Conservation (phyloP, 2,888 invertebrate genomes). For the Amphipyra berbera region DNA sequence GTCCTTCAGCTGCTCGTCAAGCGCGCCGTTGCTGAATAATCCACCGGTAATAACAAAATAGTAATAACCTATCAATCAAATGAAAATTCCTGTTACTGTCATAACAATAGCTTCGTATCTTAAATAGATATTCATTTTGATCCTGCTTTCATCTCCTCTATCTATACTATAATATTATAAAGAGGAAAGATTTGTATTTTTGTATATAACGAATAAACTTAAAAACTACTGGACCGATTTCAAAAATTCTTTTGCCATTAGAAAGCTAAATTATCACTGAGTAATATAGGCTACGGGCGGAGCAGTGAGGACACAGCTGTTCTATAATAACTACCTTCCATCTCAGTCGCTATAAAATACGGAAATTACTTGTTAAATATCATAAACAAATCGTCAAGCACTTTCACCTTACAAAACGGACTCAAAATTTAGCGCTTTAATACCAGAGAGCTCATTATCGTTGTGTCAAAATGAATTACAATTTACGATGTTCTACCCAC, state of each 20-base stretch:
- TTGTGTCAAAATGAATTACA: constrained; percentile 42
- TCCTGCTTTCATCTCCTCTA: neutral
- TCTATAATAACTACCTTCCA: neutral
- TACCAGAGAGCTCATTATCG: constrained; percentile 35
- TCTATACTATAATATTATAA: no score
- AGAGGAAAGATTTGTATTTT: no score
- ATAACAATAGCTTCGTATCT: neutral
- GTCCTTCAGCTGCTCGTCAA: no score
- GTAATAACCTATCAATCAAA: neutral
- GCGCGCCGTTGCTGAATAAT: neutral
- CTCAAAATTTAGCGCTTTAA: constrained; percentile 6
- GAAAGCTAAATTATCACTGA: no score
- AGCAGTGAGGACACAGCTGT: no score
- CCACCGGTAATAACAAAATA: neutral
- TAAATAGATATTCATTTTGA: neutral
- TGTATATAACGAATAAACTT: no score
- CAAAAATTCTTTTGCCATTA: no score
- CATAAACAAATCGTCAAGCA: constrained; percentile 5
- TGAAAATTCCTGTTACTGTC: neutral
- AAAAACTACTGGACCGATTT: no score
- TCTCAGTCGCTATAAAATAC: neutral
- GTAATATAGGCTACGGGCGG: no score
- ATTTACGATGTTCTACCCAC: constrained; percentile 31
- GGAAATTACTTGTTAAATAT: neutral
- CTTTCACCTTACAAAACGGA: neutral